Evolutionary conservation across 2,888 invertebrate species (phyloP).

Genomic region (Drosophila percnosoma): DNA sequence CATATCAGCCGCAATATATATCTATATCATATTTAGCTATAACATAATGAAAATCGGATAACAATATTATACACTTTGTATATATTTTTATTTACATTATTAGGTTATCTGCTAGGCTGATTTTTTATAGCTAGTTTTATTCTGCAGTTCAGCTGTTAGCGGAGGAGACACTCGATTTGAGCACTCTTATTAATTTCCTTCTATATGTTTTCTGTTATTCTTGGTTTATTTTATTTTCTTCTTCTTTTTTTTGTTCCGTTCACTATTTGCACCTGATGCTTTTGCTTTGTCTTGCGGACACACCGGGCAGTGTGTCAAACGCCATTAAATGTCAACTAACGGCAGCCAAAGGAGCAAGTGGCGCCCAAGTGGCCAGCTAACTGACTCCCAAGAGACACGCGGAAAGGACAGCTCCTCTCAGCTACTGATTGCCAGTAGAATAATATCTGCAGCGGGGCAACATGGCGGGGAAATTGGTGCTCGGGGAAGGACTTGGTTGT

Average conservation of each 20-base stretch:
- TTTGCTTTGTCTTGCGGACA: slow-evolving; percentile 54
- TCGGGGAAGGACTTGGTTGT: slow-evolving; percentile 6
- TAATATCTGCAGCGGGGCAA: slow-evolving; percentile 1
- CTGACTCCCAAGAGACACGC: slow-evolving; percentile 5
- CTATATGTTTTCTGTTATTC: slow-evolving; percentile 7
- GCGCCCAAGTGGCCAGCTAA: slow-evolving; percentile 60
- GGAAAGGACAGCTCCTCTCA: slow-evolving; percentile 11
- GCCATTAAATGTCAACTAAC: slow-evolving; percentile 76
- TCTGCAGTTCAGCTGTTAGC: not conserved
- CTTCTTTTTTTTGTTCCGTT: slow-evolving; percentile 12
- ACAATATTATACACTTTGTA: not conserved
- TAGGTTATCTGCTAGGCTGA: too few species aligned
- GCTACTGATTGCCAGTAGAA: slow-evolving; percentile 65
- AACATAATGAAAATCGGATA: not conserved
- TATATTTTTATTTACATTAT: too few species aligned
- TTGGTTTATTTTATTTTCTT: slow-evolving; percentile 21
- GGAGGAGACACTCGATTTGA: too few species aligned
- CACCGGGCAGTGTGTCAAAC: slow-evolving; percentile 66
- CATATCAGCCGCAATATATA: not conserved
- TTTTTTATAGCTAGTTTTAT: too few species aligned
- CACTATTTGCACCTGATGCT: slow-evolving; percentile 54
- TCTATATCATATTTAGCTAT: not conserved
- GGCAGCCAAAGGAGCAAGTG: slow-evolving; percentile 40
- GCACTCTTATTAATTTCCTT: slow-evolving; percentile 17
- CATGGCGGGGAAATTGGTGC: not conserved